These are phyloP conservation scores for Thoracochromis brauschi DNA, from an alignment of 2,113 vertebrate species.

Conservation along the genomic window DNA sequence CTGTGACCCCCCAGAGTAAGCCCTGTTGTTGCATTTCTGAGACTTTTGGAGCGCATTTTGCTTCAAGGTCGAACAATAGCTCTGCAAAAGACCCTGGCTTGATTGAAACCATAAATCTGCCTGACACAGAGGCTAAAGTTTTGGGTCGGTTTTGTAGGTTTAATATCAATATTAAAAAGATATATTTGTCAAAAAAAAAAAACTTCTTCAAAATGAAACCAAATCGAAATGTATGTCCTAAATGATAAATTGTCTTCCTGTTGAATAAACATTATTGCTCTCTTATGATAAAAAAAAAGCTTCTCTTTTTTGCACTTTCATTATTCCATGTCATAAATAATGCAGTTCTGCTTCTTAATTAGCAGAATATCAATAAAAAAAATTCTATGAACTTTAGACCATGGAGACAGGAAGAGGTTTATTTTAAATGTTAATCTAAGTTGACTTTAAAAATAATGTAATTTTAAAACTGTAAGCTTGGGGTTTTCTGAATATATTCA, in stretches of 20 bases:
- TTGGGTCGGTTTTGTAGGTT: not conserved
- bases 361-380: not conserved
- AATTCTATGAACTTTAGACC: not conserved
- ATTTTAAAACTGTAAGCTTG: not conserved
- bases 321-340: not conserved
- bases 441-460: not conserved
- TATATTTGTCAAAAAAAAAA: not conserved
- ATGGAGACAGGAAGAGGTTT: not conserved
- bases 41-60: not conserved
- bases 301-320: not conserved
- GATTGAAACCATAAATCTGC: slow-evolving; percentile 53
- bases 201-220: not conserved
- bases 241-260: not conserved
- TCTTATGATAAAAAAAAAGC: not conserved
- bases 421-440: not conserved
- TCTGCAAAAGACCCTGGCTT: not conserved
- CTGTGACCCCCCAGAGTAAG: not conserved
- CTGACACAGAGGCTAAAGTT: slow-evolving; percentile 30
- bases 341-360: not conserved
- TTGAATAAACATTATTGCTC: not conserved
- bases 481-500: not conserved
- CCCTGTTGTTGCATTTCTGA: not conserved
- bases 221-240: not conserved
- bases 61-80: not conserved
- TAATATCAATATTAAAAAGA: slow-evolving; percentile 9